A percentile compares a stretch with the other conserved stretches of the same genome.
phyloP scores from a whole-genome alignment of 2,888 invertebrate genomes.

The Synergus gifuensis region DNA sequence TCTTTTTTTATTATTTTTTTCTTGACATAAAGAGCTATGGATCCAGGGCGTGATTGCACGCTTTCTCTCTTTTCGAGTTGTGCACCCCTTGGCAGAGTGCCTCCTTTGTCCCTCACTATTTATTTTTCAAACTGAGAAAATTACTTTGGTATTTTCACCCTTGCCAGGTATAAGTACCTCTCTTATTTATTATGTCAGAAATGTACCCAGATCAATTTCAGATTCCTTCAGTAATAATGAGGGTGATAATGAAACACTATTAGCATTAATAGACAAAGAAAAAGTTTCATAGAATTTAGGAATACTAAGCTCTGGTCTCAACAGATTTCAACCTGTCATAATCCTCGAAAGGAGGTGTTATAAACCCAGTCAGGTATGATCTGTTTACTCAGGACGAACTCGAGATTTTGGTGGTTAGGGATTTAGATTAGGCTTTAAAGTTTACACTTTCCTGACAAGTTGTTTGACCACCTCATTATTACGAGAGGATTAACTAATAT shows the following conservation, averaged over 20 bases:
- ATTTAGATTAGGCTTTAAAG: background rate
- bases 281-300: background rate
- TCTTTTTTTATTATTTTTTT: background rate
- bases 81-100: constrained; percentile 23
- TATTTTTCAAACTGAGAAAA: constrained; percentile 19
- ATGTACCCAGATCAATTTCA: background rate
- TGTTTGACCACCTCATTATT: constrained; percentile 22
- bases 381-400: constrained; percentile 14
- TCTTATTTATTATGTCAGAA: background rate
- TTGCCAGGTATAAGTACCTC: constrained; percentile 18
- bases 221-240: background rate
- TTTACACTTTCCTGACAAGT: constrained; percentile 19
- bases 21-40: constrained; percentile 17
- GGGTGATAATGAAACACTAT: background rate
- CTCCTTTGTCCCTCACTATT: constrained; percentile 18
- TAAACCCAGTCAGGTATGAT: constrained; percentile 32
- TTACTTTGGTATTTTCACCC: constrained; percentile 16
- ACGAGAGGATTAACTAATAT: constrained; percentile 22
- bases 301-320: constrained; percentile 10
- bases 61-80: background rate
- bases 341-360: constrained; percentile 5
- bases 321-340: constrained; percentile 12
- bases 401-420: background rate
- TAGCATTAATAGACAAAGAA: background rate
- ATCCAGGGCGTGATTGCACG: constrained; percentile 31